Base-by-base conservation (phyloP, 2,888 invertebrate genomes). In the Lochmaea crataegi region DNA sequence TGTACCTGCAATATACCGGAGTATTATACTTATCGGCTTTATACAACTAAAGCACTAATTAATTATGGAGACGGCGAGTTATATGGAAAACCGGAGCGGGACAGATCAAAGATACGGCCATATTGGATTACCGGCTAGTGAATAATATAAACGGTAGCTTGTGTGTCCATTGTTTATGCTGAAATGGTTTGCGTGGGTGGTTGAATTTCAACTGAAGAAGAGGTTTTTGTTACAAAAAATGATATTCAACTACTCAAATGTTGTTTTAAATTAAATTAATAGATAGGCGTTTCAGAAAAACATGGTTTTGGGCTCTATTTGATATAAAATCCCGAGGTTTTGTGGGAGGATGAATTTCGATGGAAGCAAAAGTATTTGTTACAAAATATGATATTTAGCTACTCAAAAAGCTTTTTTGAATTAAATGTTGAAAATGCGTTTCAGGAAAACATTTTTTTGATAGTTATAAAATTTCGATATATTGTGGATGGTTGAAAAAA, bases 101-200 rank as follows among this genome's bases (percentile, higher is more conserved):
- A 80, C 82, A 83, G 83, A 83, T 84, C 83, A 83, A 84, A 84
- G 83, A 84, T 84, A 84, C 80, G 80, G 79, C 82, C 83, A 81
- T 82, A 83, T 83, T 82, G 83, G 82, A 80, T 80, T 81, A 80
- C 80, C 74, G 77, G 74, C 73, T 81, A 79, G 81, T 82, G 82
- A 83, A 83, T 82, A 82, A 82, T 82, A 80, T 77, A 82, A 83
- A 83, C 82, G 80, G 83, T 83, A 83, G 83, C 81, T 77, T 78
- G 74, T 75, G 78, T 79, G 78, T 79, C 81, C 80, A 83, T 83
- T 83, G 83, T 83, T 83, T 81, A 83, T 80, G 77, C 77, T 77
- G 79, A 76, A 79, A 65, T 45, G 26, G 45, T 18, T 61, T 65
- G 75, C 65, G 75, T 75, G 70, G 75, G 75, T 72, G 75, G 69